A percentile compares a stretch with the other conserved stretches of the same genome.
These are phyloP conservation scores for Agrilus mali DNA, from an alignment of 2,888 invertebrate genomes.

Conservation along the genomic window DNA sequence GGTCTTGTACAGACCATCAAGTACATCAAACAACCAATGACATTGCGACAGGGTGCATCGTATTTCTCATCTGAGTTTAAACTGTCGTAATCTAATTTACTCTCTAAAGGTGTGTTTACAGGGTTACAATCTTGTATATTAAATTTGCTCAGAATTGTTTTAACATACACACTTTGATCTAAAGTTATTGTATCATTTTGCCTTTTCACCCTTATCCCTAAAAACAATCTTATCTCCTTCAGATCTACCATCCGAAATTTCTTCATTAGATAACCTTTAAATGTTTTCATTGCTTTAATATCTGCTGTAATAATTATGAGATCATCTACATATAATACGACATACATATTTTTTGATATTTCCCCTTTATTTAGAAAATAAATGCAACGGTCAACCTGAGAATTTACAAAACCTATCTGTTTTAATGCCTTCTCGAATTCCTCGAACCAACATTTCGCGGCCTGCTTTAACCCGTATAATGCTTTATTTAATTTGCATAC, in stretches of 20 bases:
- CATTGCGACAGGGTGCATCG: too few species aligned
- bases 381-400: conserved; percentile 8
- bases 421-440: conserved; percentile 7
- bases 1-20: too few species aligned
- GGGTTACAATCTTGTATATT: too few species aligned
- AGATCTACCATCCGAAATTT: conserved; percentile 15
- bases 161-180: conserved; percentile 12
- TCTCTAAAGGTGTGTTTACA: too few species aligned
- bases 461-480: conserved; percentile 18
- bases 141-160: conserved; percentile 14
- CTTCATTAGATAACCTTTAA: conserved; percentile 14
- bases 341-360: conserved; percentile 10
- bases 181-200: conserved; percentile 6
- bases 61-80: too few species aligned
- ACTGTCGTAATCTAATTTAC: too few species aligned
- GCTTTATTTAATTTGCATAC: conserved; percentile 16
- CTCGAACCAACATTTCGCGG: conserved; percentile 12
- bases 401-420: conserved; percentile 8
- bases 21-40: too few species aligned
- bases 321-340: conserved; percentile 15
- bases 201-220: conserved; percentile 13
- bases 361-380: conserved; percentile 9
- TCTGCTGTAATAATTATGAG: conserved; percentile 6
- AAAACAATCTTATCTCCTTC: conserved; percentile 12
- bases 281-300: conserved; percentile 7